These are phyloP conservation scores for Spialia ferax DNA, from an alignment of 2,888 invertebrate genomes.

Conservation along the genomic window DNA sequence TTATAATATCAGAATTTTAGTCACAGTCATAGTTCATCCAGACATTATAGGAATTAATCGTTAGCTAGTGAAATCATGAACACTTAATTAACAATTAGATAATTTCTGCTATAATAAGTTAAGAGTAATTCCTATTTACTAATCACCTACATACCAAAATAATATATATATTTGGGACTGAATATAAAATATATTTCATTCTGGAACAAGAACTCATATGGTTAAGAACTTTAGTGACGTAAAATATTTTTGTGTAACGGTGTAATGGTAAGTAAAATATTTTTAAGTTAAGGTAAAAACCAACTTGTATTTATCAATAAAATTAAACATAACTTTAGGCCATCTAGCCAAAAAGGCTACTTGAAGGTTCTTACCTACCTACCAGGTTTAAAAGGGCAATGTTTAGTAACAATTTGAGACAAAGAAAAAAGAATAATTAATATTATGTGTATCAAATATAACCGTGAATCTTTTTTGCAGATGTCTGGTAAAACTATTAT, in stretches of 20 bases:
- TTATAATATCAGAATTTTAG: not conserved
- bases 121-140: conserved; percentile 5
- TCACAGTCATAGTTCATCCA: conserved; percentile 12
- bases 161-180: conserved; percentile 14
- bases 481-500: conserved; percentile 18
- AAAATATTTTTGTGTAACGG: not conserved
- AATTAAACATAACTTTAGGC: no score
- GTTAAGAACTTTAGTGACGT: not conserved
- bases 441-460: no score
- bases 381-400: no score
- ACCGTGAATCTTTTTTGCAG: conserved; percentile 14
- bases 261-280: not conserved
- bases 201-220: not conserved
- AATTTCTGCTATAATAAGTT: conserved; percentile 5
- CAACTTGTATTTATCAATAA: no score
- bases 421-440: no score
- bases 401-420: no score
- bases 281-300: no score
- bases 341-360: no score
- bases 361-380: no score
- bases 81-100: conserved; percentile 7
- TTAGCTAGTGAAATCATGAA: conserved; percentile 7
- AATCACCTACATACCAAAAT: not conserved
- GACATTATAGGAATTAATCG: conserved; percentile 5
- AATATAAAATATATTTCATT: conserved; percentile 14